Conservation (phyloP, 2,888 invertebrate species). For the Exocentrus adspersus region DNA sequence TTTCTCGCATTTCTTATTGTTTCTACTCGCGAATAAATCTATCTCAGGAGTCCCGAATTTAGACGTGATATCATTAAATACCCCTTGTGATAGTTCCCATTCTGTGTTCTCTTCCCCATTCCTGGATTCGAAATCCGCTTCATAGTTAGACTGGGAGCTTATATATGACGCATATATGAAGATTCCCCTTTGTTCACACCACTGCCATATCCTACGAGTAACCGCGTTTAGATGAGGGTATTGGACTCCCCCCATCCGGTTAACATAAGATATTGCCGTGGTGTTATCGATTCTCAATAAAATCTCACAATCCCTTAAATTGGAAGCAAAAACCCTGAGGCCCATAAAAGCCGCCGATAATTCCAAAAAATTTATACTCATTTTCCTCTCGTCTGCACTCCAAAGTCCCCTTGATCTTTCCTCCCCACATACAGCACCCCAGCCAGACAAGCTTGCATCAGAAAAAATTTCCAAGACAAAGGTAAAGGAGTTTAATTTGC, state of each 20-base stretch:
- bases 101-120: not conserved
- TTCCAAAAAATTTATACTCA: too few relatives aligned
- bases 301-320: too few relatives aligned
- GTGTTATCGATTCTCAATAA: not conserved
- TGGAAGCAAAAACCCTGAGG: too few relatives aligned
- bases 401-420: too few relatives aligned
- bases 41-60: not conserved
- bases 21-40: not conserved
- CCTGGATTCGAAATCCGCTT: not conserved
- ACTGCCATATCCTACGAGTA: slow-evolving; percentile 39
- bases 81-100: not conserved
- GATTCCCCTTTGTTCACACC: slow-evolving; percentile 38
- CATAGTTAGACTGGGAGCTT: slow-evolving; percentile 28
- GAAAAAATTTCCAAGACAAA: too few relatives aligned
- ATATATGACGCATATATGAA: slow-evolving; percentile 36
- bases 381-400: too few relatives aligned
- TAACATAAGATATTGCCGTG: not conserved
- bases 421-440: too few relatives aligned
- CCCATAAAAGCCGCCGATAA: too few relatives aligned
- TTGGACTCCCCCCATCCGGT: not conserved
- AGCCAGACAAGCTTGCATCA: too few relatives aligned
- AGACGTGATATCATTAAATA: not conserved
- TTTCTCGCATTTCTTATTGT: not conserved
- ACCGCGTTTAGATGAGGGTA: slow-evolving; percentile 10
- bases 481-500: too few relatives aligned